Evolutionary conservation across 2,888 invertebrate genomes (phyloP).

Genomic region (Lithophane leautieri): DNA sequence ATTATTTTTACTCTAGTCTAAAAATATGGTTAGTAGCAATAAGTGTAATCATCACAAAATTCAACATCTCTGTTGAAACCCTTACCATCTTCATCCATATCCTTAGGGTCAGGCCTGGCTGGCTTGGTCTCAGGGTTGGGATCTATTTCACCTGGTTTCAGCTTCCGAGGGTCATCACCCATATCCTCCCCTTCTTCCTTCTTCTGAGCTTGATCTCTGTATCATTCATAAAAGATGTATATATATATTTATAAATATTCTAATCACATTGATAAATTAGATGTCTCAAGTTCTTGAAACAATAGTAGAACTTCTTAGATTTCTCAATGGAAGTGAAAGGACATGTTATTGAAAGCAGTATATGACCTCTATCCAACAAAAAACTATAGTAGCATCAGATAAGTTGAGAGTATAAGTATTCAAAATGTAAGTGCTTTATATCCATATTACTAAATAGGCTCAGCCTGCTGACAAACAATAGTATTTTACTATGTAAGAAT

Average conservation of each 20-base stretch:
- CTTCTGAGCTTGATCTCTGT: conserved; percentile 98
- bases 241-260: too few species aligned
- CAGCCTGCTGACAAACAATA: background rate
- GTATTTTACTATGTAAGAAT: background rate
- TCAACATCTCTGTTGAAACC: conserved; percentile 3
- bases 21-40: background rate
- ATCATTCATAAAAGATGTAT: background rate
- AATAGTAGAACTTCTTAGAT: too few species aligned
- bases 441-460: background rate
- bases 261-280: background rate
- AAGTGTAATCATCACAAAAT: background rate
- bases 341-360: background rate
- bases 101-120: conserved; percentile 99
- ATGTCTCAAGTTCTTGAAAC: background rate
- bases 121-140: conserved; percentile 99
- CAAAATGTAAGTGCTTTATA: background rate
- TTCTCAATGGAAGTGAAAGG: background rate
- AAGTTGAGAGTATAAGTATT: background rate
- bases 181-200: conserved; percentile 98
- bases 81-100: conserved; percentile 99
- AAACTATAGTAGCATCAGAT: background rate
- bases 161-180: conserved; percentile 98
- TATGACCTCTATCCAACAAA: background rate
- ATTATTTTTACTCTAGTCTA: background rate
- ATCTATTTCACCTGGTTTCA: conserved; percentile 99